phyloP scores from a whole-genome alignment of 2,113 vertebrate species.

The Pristiophorus japonicus region DNA sequence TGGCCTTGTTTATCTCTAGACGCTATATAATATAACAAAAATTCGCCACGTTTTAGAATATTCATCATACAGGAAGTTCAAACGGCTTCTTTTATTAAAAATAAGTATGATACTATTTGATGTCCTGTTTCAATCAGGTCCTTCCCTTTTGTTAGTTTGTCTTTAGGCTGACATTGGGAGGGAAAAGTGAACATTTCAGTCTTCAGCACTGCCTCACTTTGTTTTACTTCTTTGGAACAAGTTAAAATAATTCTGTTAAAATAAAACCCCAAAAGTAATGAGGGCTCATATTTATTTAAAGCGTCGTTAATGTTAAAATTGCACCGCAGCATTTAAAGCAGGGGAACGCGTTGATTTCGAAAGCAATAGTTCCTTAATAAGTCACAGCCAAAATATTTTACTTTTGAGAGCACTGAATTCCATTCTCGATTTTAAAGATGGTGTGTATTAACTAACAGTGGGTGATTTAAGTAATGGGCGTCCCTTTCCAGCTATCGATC shows the following conservation, averaged over 20 bases:
- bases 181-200: background rate
- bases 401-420: background rate
- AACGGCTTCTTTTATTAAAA: background rate
- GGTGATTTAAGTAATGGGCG: background rate
- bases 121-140: background rate
- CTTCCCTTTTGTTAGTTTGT: background rate
- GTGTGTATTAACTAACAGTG: background rate
- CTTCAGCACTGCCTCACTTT: background rate
- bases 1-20: background rate
- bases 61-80: background rate
- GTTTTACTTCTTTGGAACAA: background rate
- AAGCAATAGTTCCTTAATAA: background rate
- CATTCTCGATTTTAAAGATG: background rate
- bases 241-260: background rate
- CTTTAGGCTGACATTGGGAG: background rate
- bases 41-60: no score
- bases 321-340: background rate
- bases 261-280: background rate
- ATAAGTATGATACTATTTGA: background rate
- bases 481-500: conserved; percentile 17
- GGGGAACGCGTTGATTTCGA: background rate
- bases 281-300: background rate
- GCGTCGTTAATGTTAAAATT: no score
- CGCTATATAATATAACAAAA: no score
- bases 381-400: background rate